Conservation (phyloP, 1,140 invertebrate genomes). For the Chrysomallon squamiferum region DNA sequence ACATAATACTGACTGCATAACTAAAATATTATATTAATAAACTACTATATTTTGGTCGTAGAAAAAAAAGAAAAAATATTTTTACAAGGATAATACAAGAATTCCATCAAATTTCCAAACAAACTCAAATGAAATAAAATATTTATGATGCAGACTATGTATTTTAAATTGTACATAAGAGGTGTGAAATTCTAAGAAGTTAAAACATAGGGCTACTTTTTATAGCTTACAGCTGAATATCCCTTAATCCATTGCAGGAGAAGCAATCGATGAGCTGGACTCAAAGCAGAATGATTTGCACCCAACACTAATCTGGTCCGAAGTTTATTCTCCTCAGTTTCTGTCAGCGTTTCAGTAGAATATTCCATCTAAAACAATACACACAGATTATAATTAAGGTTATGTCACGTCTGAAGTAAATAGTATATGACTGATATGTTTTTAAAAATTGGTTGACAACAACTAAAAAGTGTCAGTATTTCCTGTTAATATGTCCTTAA, state of each 20-base stretch:
- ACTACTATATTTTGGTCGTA: not conserved
- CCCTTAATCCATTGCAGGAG: conserved; percentile 37
- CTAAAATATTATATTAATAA: not conserved
- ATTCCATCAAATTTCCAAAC: no score
- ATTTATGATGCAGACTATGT: no score
- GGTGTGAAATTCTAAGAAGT: no score
- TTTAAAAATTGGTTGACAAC: not conserved
- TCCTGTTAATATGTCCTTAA: not conserved
- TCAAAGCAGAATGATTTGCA: conserved; percentile 37
- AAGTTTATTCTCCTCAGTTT: conserved; percentile 35
- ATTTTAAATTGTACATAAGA: no score
- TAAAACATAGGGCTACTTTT: no score
- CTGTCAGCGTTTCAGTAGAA: conserved; percentile 37
- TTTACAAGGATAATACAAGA: not conserved
- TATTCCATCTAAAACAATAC: conserved; percentile 32
- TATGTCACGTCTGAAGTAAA: not conserved
- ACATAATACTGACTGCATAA: not conserved
- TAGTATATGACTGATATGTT: not conserved
- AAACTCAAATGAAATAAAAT: no score
- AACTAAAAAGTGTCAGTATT: not conserved
- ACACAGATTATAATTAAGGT: not conserved
- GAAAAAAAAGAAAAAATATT: not conserved
- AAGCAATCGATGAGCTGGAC: conserved; percentile 34
- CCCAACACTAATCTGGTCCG: conserved; percentile 24
- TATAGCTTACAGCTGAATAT: no score